phyloP scores from a whole-genome alignment of 2,797 vertebrate species.

The Sebastes umbrosus region DNA sequence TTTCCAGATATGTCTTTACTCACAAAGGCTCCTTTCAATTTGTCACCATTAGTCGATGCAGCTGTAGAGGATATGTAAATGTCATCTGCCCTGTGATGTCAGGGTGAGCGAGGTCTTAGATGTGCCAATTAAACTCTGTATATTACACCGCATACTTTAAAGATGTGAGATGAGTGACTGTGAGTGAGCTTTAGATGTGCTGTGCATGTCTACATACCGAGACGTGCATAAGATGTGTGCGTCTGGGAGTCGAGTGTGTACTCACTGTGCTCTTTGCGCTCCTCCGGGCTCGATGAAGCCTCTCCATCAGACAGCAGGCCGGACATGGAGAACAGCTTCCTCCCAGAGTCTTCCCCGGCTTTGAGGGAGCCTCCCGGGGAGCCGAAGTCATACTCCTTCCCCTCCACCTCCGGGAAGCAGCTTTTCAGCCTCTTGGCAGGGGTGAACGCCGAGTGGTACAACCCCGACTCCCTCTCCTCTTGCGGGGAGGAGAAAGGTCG shows the following conservation, averaged over 20 bases:
- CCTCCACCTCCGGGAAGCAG: conserved; percentile 94
- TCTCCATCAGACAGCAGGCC: conserved; percentile 96
- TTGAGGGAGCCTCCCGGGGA: conserved; percentile 89
- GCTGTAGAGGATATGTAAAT: conserved; percentile 37
- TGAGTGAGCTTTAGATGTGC: not conserved
- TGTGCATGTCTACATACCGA: not conserved
- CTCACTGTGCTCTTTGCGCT: conserved; percentile 97
- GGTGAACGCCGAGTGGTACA: conserved; percentile 96
- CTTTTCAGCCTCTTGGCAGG: conserved; percentile 97
- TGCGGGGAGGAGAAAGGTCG: conserved; percentile 92
- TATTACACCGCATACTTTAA: conserved; percentile 8
- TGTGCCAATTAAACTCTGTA: conserved; percentile 23
- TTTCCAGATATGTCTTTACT: conserved; percentile 22
- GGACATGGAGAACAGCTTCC: conserved; percentile 97
- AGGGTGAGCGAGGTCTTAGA: conserved; percentile 22
- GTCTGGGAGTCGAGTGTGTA: conserved; percentile 55
- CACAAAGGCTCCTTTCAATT: conserved; percentile 58
- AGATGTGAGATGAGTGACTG: conserved; percentile 21
- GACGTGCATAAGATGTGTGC: not conserved
- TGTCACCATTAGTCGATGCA: conserved; percentile 41
- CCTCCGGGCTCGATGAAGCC: conserved; percentile 93
- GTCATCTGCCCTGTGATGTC: conserved; percentile 24
- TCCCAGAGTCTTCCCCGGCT: conserved; percentile 91
- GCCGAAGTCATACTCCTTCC: conserved; percentile 96
- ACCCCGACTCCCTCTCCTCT: conserved; percentile 92